Base-by-base conservation (phyloP, 1,140 invertebrate species). In the Potamilus streckersoni region DNA sequence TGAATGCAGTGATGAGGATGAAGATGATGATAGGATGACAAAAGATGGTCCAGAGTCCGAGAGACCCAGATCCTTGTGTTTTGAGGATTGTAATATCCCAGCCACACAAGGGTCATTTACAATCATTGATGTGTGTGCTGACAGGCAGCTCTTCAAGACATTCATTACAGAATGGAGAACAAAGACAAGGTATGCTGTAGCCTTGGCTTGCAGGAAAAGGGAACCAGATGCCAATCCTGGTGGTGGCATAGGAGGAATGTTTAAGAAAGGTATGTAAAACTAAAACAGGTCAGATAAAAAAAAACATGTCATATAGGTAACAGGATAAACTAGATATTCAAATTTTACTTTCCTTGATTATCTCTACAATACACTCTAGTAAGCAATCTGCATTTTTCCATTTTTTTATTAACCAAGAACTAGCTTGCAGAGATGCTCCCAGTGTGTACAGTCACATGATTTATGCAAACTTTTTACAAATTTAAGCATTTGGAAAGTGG, bases 111-210 rank as follows among this genome's bases (percentile, higher is more conserved):
- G 76, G 49, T 79, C 81, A 11, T 86, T 91, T 61, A 84, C 85
- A 14, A 89, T 91, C 69, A 88, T 90, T 74, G 89, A 91, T 83
- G 90, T 91, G 4, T 86, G 88, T 74, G 81, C 85, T 20, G 79
- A 89, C 64, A 73, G 74, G 20, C 63, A 66, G 12, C 71, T 90
- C n/a, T 91, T 91, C 83, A 76, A 86, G 57, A 87, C 83, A 14
- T 91, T 91, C 74, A 78, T 90, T 13, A 71, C 80, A 31, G 89
- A 91, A 68, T 90, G 89, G 90, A 79, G 75, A 38, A 75, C 75
- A 11, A 83, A 90, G 78, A 59, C 55, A 14, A 69, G 63, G 13
- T 91, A 86, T 80, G 72, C 87, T 31, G 49, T 91, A 12, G 84
- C 84, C 59, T 12, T 91, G 19, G 89, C 89, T 12, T 91, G 90